Evolutionary conservation across 2,113 vertebrate genomes (phyloP).

Genomic region (Bos indicus): DNA sequence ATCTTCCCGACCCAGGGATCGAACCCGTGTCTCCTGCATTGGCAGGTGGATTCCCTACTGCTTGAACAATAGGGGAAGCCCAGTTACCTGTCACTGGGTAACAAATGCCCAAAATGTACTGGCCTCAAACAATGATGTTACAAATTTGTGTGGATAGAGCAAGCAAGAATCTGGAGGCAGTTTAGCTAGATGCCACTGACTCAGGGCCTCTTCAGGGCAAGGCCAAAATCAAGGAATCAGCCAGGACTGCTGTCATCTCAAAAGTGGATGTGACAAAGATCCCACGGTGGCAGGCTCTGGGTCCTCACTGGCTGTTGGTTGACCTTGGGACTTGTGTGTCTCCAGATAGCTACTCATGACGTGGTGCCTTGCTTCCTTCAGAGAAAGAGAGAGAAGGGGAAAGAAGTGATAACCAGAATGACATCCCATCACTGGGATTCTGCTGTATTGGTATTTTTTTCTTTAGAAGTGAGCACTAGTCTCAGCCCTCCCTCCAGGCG

Average conservation of each 20-base stretch:
- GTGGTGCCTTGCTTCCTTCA: not conserved
- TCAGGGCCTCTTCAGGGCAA: not conserved
- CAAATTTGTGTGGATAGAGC: not conserved
- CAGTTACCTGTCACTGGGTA: not conserved
- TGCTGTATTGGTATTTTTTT: not conserved
- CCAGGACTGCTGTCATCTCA: not conserved
- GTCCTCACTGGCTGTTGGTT: not conserved
- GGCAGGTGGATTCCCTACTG: not conserved
- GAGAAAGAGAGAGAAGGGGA: not conserved
- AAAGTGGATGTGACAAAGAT: not conserved
- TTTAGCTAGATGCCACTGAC: not conserved
- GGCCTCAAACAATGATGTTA: not conserved
- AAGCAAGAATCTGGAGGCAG: not conserved
- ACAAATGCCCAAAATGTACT: not conserved
- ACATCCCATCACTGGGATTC: not conserved
- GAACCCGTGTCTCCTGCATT: not conserved
- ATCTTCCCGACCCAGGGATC: not conserved
- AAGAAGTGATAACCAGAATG: not conserved
- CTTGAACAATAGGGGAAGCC: not conserved
- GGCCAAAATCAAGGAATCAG: not conserved
- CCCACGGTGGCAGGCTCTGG: rapidly evolving
- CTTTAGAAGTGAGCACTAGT: not conserved
- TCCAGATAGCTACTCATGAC: not conserved
- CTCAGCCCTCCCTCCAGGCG: not conserved
- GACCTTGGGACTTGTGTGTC: not conserved